Conservation (phyloP, 2,888 invertebrate genomes). For the Megalurothrips usitatus region DNA sequence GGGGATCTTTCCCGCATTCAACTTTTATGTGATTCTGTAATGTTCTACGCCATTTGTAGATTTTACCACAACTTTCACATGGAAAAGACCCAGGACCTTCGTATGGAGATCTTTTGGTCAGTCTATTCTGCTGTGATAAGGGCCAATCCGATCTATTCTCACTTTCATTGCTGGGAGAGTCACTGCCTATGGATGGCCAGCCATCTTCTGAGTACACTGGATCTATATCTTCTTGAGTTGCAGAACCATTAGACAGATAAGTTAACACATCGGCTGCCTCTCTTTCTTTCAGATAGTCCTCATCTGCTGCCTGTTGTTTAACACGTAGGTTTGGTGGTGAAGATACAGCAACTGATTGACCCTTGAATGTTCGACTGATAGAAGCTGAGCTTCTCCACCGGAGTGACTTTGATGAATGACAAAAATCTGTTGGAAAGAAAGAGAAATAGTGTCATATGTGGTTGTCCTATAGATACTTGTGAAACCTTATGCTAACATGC, state of each 20-base stretch:
- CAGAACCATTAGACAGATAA: neutral
- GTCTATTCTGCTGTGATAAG: neutral
- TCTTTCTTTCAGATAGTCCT: neutral
- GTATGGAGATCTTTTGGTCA: neutral
- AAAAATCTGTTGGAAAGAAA: neutral
- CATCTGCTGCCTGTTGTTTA: neutral
- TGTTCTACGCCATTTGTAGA: slow-evolving; percentile 30
- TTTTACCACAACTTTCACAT: slow-evolving; percentile 31
- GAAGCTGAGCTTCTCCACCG: neutral
- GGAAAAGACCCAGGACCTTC: slow-evolving; percentile 30
- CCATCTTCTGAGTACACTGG: neutral
- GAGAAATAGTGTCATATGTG: neutral
- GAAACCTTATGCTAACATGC: neutral
- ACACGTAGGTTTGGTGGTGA: neutral
- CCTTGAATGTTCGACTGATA: too few relatives aligned
- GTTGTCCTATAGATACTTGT: neutral
- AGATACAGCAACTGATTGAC: neutral
- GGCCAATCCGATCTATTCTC: neutral
- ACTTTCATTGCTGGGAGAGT: neutral
- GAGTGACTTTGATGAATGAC: neutral
- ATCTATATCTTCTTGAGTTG: neutral
- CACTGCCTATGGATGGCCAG: neutral
- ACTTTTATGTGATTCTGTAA: slow-evolving; percentile 37
- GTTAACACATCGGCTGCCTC: neutral
- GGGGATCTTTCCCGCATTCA: slow-evolving; percentile 46